Evolutionary conservation across 2,888 invertebrate genomes (phyloP).

Genomic region (Drosophila pullipes): DNA sequence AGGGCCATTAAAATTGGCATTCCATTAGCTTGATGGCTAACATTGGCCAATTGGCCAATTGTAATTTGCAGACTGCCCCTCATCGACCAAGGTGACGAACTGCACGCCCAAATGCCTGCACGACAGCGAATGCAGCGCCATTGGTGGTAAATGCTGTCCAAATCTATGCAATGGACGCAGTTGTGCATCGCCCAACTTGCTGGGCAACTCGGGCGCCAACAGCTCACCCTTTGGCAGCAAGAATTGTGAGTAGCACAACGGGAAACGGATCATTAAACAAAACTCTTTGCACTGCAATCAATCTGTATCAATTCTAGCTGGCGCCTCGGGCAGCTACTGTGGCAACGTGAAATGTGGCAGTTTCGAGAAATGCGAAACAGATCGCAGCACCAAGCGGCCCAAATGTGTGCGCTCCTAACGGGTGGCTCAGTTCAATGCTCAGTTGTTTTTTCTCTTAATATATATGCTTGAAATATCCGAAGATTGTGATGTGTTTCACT

Average conservation of each 20-base stretch:
- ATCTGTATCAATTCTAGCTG: constrained; percentile 49
- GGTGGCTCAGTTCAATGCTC: neutral
- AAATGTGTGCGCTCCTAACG: constrained; percentile 88
- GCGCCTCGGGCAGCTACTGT: constrained; percentile 88
- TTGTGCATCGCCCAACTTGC: constrained; percentile 87
- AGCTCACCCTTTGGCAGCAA: constrained; percentile 83
- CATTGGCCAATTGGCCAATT: constrained; percentile 8
- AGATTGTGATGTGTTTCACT: constrained; percentile 68
- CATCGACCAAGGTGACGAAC: constrained; percentile 88
- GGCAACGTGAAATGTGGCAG: constrained; percentile 90
- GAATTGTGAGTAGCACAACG: constrained; percentile 81
- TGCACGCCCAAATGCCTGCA: constrained; percentile 90
- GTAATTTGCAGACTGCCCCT: constrained; percentile 87
- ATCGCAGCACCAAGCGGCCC: constrained; percentile 88
- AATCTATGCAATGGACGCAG: constrained; percentile 90
- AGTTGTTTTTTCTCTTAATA: neutral
- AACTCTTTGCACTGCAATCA: neutral
- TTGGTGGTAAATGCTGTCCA: constrained; percentile 89
- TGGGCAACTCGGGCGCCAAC: constrained; percentile 72
- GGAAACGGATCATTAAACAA: neutral
- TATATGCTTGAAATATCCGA: neutral
- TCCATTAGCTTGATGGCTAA: neutral
- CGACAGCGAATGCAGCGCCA: constrained; percentile 88
- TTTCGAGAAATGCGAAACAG: constrained; percentile 89
- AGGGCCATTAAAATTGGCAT: constrained; percentile 13